phyloP scores from a whole-genome alignment of 2,888 invertebrate genomes.

The Amiota minor region DNA sequence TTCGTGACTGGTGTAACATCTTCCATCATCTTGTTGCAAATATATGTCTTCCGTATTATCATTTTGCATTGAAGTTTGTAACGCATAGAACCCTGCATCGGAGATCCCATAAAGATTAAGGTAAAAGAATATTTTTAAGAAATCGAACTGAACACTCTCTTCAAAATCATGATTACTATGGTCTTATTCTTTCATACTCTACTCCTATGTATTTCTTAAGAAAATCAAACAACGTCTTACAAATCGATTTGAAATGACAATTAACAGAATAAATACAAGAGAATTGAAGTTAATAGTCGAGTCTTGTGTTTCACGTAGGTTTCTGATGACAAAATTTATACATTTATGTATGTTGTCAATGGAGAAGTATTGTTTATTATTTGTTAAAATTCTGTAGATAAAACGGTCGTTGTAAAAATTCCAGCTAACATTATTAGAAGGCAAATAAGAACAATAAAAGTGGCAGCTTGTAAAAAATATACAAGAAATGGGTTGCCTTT shows the following conservation, averaged over 20 bases:
- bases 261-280: background rate
- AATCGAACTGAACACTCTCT: no score
- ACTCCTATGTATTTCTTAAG: background rate
- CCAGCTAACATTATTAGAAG: background rate
- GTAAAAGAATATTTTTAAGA: no score
- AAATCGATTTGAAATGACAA: background rate
- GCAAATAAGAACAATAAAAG: conserved; percentile 6
- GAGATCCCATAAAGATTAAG: no score
- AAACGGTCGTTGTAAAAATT: background rate
- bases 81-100: no score
- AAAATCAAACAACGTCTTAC: background rate
- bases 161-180: no score
- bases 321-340: conserved; percentile 24
- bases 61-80: no score
- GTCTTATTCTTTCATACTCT: no score
- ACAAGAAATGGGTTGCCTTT: no score
- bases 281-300: no score
- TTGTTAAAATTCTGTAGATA: conserved; percentile 22
- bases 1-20: no score
- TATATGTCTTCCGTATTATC: no score
- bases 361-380: conserved; percentile 34
- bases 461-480: conserved; percentile 1
- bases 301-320: background rate
- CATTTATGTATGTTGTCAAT: conserved; percentile 25
- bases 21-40: no score